These are phyloP conservation scores for Magallana nippona DNA, from an alignment of 2,888 invertebrate species.

Conservation along the genomic window DNA sequence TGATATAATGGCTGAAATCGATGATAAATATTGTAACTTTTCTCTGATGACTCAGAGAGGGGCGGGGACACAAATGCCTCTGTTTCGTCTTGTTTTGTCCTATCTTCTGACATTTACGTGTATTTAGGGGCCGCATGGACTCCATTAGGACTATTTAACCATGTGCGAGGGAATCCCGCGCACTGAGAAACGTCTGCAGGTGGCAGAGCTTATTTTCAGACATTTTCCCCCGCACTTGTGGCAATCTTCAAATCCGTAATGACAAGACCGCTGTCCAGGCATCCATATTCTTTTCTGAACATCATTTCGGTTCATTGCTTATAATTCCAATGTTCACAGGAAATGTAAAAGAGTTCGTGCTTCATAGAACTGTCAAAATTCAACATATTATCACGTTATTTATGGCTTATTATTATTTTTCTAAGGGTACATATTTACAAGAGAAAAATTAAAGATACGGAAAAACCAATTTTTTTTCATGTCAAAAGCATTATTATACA, in stretches of 20 bases:
- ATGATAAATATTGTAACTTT: slow-evolving; percentile 33
- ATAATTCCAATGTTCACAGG: not conserved
- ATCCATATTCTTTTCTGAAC: not conserved
- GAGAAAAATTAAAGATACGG: not conserved
- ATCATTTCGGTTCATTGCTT: slow-evolving; percentile 20
- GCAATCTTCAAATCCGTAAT: slow-evolving; percentile 3
- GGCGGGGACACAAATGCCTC: not conserved
- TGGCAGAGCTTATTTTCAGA: not conserved
- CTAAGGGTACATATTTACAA: not conserved
- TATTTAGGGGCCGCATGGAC: not conserved
- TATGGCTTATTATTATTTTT: not conserved
- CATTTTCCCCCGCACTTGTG: not conserved
- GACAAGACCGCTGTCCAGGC: not conserved
- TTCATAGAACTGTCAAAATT: not conserved
- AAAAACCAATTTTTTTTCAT: too few relatives aligned
- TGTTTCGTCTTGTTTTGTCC: not conserved
- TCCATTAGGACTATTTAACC: not conserved
- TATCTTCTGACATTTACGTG: slow-evolving; percentile 14
- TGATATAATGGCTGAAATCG: slow-evolving; percentile 26
- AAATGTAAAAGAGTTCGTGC: not conserved
- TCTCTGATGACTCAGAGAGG: slow-evolving; percentile 22
- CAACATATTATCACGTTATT: not conserved
- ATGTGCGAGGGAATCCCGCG: not conserved
- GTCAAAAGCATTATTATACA: too few relatives aligned
- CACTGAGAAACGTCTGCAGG: slow-evolving; percentile 8